These are phyloP conservation scores for Drosophila cardini DNA, from an alignment of 1,140 invertebrate species.

Conservation along the genomic window DNA sequence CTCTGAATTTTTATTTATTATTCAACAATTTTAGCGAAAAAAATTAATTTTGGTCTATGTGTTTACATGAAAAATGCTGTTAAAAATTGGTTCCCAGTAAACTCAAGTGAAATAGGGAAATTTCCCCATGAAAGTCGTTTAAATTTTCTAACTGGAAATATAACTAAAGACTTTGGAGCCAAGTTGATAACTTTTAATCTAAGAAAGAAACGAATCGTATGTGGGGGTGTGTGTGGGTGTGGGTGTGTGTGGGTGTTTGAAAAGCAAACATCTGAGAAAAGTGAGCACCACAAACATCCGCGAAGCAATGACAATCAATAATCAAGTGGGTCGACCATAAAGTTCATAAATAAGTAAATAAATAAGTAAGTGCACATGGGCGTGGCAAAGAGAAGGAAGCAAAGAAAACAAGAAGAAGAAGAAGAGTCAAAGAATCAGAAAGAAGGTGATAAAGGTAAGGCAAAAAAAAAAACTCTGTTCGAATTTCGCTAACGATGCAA, in stretches of 20 bases:
- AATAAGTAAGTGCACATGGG: constrained; percentile 39
- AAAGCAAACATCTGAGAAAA: constrained; percentile 13
- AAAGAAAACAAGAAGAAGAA: background rate
- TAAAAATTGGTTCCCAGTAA: background rate
- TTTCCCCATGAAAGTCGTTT: constrained; percentile 1
- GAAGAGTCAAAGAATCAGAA: background rate
- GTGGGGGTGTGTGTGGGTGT: constrained; percentile 10
- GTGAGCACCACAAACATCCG: constrained; percentile 3
- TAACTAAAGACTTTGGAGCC: background rate
- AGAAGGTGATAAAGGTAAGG: constrained; percentile 8
- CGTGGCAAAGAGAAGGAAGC: constrained; percentile 13
- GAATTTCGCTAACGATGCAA: constrained; percentile 75
- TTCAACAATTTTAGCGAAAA: no score
- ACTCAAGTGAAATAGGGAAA: background rate
- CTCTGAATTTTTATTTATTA: no score
- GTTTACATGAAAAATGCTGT: background rate
- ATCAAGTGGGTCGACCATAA: constrained; percentile 50
- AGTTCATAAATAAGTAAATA: constrained; percentile 71
- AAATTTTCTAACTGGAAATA: constrained; percentile 1
- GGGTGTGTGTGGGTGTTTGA: constrained; percentile 4
- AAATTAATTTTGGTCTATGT: background rate
- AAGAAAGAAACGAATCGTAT: background rate
- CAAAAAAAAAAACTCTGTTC: constrained; percentile 28
- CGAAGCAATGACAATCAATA: constrained; percentile 62
- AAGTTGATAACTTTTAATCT: background rate